These are phyloP conservation scores for Zaprionus tsacasi DNA, from an alignment of 1,140 invertebrate species.

Conservation along the genomic window DNA sequence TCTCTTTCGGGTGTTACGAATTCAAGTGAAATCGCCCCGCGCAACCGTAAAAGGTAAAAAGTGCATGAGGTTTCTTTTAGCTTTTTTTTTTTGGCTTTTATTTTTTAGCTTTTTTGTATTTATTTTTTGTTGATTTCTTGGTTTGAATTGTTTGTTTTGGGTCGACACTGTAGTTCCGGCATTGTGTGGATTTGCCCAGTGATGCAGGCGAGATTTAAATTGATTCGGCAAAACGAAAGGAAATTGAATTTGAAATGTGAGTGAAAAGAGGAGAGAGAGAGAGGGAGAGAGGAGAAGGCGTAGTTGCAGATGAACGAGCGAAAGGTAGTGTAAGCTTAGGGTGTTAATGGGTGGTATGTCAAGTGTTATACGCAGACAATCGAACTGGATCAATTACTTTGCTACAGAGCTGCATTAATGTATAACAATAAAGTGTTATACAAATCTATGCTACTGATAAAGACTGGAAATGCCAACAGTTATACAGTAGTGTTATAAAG, in stretches of 20 bases:
- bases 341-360: not conserved
- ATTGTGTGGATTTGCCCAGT: slow-evolving; percentile 55
- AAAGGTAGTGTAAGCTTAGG: not conserved
- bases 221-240: slow-evolving; percentile 73
- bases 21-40: slow-evolving; percentile 75
- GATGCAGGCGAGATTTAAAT: slow-evolving; percentile 63
- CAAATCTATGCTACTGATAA: too few species aligned
- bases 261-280: not conserved
- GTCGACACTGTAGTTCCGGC: slow-evolving; percentile 70
- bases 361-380: not conserved
- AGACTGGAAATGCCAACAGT: too few species aligned
- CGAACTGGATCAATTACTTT: too few species aligned
- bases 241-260: slow-evolving; percentile 71
- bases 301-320: not conserved
- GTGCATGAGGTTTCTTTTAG: slow-evolving; percentile 62
- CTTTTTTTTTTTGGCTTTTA: slow-evolving; percentile 13
- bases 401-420: too few species aligned
- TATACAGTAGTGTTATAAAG: too few species aligned
- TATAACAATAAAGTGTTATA: not conserved
- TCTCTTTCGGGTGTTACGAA: slow-evolving; percentile 74
- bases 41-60: slow-evolving; percentile 63
- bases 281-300: not conserved
- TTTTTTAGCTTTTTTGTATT: not conserved
- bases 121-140: slow-evolving; percentile 24
- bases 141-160: slow-evolving; percentile 56